Evolutionary conservation across 2,888 invertebrate genomes (phyloP).

Genomic region (Syritta pipiens): DNA sequence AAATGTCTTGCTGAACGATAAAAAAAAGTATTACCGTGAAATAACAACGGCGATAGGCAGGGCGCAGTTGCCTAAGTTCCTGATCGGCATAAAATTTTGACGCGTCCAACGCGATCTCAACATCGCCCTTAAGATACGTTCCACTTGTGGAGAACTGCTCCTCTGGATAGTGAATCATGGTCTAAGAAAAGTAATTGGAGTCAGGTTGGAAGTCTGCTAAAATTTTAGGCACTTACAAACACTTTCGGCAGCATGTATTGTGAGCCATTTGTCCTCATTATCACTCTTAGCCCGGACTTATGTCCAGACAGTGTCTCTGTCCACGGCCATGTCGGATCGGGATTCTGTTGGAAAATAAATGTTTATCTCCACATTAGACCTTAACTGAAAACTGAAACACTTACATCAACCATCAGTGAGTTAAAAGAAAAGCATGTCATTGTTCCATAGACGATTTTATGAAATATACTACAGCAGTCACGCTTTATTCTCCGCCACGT

Average conservation of each 20-base stretch:
- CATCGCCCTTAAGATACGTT: slow-evolving; percentile 70
- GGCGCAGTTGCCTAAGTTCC: slow-evolving; percentile 66
- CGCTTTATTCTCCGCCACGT: slow-evolving; percentile 70
- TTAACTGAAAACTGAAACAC: background rate
- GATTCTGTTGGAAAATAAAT: slow-evolving; percentile 5
- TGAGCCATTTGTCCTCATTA: slow-evolving; percentile 62
- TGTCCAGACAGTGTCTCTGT: slow-evolving; percentile 70
- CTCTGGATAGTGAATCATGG: slow-evolving; percentile 71
- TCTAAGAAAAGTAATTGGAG: slow-evolving; percentile 47
- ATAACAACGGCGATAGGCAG: slow-evolving; percentile 71
- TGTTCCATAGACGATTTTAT: slow-evolving; percentile 15
- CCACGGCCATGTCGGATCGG: slow-evolving; percentile 73
- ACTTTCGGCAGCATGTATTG: slow-evolving; percentile 40
- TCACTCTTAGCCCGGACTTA: slow-evolving; percentile 70
- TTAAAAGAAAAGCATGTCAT: slow-evolving; percentile 71
- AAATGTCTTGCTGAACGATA: no score
- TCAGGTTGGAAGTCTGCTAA: background rate
- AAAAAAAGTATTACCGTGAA: slow-evolving; percentile 63
- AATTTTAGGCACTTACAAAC: slow-evolving; percentile 65
- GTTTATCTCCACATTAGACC: background rate
- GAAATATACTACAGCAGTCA: slow-evolving; percentile 72
- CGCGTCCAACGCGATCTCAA: slow-evolving; percentile 71
- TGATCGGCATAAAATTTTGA: slow-evolving; percentile 72
- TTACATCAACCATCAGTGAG: slow-evolving; percentile 34
- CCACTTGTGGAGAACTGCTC: slow-evolving; percentile 71